Base-by-base conservation (phyloP, 2,113 vertebrate genomes). In the Craseonycteris thonglongyai region DNA sequence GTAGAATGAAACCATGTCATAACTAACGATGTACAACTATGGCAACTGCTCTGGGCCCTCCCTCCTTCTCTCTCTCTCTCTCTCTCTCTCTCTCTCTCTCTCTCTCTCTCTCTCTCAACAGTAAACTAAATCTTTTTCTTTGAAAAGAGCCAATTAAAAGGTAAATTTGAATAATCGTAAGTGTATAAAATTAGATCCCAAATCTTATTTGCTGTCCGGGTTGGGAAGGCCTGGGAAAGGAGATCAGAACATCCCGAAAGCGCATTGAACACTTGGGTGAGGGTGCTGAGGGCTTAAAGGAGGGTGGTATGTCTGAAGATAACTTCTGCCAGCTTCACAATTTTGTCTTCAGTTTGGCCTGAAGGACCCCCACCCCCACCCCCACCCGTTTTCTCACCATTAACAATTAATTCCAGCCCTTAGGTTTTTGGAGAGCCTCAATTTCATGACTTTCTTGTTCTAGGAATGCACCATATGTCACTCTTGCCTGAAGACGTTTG, bases 371-470 rank as follows among this genome's bases (percentile, higher is more conserved):
- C n/a, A n/a, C n/a, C n/a, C n/a, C n/a, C n/a, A n/a, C n/a, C n/a
- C 58, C 42, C 87, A 54, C 63, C 24, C 18, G n/a, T 61, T 90
- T 58, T 81, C 42, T 85, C 51, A 72, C 54, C 54, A 58, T 49
- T 71, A 92, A n/a, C 88, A 76, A 51, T 0, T 11, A 59, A 47
- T 79, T 63, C 38, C 63, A 79, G 30, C 26, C 33, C 35, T 65
- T 28, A 89, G 51, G 40, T 84, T 68, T 40, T 61, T 47, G 10
- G 33, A 89, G 28, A 92, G 5, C 30, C 71, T 59, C 22, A n/a
- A n/a, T 91, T 71, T 42, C 33, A 19, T 76, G 65, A 85, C 42
- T 93, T 93, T 87, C 88, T 93, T 88, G 65, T 59, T 91, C 75
- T 63, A 93, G 35, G n/a, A 92, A 24, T n/a, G 49, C 13, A 26